Base-by-base conservation (phyloP, 2,888 invertebrate species). In the Philhelius pedissequus region DNA sequence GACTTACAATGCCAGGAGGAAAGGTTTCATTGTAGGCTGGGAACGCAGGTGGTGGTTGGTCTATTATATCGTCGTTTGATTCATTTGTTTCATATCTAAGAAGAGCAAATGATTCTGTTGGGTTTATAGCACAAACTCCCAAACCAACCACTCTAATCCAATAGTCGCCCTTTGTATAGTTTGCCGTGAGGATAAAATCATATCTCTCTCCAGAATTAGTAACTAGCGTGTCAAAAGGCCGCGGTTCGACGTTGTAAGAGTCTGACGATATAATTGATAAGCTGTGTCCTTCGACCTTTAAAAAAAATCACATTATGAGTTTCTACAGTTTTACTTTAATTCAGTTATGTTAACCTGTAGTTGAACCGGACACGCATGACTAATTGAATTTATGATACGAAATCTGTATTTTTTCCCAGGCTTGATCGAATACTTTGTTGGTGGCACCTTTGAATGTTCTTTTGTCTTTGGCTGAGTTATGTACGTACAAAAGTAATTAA, bases 131-230 rank as follows among this genome's bases (percentile, higher is more conserved):
- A 64, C 90, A 90, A 3, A 87, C 38, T 6, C 89, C 90, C 40
- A 89, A 27, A 1, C 87, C 87, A 43, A 87, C 87, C 0, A 87
- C 87, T n/a, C 89, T 87, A 25, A 90, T 87, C 88, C 88, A 89
- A 77, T 87, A 90, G 73, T 89, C 88, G 2, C 88, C 87, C 5
- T 77, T 89, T 88, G 48, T 89, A 87, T 92, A 89, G 86, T 91
- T 89, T 4, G 93, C 92, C 4, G 88, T 83, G 4, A 93, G 60
- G 2, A 93, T 90, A 48, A 93, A 91, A 86, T 93, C 93, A 87
- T 91, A 93, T 60, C 93, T 88, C 86, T 93, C 93, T 0, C 93
- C 93, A 9, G 92, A 87, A 58, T 92, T 89, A 0, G 88, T 86
- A 0, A 89, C 86, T 0, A 91, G 68, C 4, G 90, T 88, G 52